Conservation (phyloP, 2,888 invertebrate species). For the Diaphora mendica region DNA sequence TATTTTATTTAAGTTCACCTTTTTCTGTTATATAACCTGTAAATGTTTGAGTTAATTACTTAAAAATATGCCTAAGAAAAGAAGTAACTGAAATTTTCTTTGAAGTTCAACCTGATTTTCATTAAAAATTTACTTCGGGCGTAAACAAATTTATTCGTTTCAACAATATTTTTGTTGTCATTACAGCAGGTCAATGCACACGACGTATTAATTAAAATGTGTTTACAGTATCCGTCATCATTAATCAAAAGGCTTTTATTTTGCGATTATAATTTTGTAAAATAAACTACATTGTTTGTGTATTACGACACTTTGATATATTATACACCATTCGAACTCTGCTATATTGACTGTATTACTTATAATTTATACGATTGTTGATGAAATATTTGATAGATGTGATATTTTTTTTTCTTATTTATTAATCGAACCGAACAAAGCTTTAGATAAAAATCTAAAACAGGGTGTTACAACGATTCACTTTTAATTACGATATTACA, state of each 20-base stretch:
- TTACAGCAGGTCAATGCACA: constrained; percentile 40
- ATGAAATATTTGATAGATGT: too few relatives aligned
- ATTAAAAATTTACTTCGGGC: background rate
- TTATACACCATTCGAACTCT: background rate
- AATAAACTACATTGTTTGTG: constrained; percentile 29
- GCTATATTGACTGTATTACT: background rate
- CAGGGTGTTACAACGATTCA: too few relatives aligned
- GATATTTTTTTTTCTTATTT: too few relatives aligned
- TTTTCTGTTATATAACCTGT: too few relatives aligned
- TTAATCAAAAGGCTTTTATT: constrained; percentile 48
- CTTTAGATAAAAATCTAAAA: too few relatives aligned
- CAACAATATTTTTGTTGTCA: constrained; percentile 12
- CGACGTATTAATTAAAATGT: constrained; percentile 60
- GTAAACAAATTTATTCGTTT: background rate
- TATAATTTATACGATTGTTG: background rate
- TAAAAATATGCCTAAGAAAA: background rate
- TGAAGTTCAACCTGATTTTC: background rate
- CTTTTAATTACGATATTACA: too few relatives aligned
- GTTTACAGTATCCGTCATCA: constrained; percentile 55
- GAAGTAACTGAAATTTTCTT: background rate
- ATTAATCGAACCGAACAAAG: too few relatives aligned
- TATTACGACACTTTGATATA: constrained; percentile 31
- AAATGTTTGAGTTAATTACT: background rate
- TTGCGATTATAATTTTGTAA: constrained; percentile 47
- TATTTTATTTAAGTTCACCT: too few relatives aligned